Evolutionary conservation across 2,113 vertebrate genomes (phyloP).

Genomic region (Butorides virescens): DNA sequence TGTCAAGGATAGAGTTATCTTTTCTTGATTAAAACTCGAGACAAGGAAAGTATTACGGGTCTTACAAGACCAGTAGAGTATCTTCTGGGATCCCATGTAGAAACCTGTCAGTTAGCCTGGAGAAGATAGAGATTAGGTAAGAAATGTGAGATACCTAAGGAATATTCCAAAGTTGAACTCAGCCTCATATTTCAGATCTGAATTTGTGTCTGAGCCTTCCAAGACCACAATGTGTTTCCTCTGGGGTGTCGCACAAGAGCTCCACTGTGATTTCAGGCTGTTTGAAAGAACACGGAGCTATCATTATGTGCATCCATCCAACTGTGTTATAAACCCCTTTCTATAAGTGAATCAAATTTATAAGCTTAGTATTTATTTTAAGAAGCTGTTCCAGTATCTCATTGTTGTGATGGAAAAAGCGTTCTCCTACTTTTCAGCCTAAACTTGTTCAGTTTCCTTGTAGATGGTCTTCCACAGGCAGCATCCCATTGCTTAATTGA

Average conservation of each 20-base stretch:
- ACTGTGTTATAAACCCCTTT: background rate
- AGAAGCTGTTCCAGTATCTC: background rate
- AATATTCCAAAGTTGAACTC: background rate
- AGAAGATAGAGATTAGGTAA: background rate
- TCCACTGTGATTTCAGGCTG: background rate
- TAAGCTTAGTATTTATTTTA: background rate
- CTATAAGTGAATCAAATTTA: background rate
- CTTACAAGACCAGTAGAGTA: background rate
- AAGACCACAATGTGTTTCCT: background rate
- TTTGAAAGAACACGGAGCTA: background rate
- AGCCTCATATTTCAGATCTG: background rate
- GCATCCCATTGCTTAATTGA: background rate
- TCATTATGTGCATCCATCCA: background rate
- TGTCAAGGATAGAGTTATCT: background rate
- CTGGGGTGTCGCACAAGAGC: background rate
- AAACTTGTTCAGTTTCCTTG: background rate
- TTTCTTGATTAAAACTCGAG: background rate
- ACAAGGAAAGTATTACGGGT: background rate
- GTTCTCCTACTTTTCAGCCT: background rate
- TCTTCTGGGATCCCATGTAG: background rate
- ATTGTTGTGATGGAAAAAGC: background rate
- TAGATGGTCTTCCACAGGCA: background rate
- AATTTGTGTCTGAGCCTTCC: background rate
- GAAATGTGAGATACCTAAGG: background rate
- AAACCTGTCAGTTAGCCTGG: background rate